Evolutionary conservation across 1,140 invertebrate species (phyloP), one percentile per base, ranked within the genome.

Genomic region (Cotesia typhae): DNA sequence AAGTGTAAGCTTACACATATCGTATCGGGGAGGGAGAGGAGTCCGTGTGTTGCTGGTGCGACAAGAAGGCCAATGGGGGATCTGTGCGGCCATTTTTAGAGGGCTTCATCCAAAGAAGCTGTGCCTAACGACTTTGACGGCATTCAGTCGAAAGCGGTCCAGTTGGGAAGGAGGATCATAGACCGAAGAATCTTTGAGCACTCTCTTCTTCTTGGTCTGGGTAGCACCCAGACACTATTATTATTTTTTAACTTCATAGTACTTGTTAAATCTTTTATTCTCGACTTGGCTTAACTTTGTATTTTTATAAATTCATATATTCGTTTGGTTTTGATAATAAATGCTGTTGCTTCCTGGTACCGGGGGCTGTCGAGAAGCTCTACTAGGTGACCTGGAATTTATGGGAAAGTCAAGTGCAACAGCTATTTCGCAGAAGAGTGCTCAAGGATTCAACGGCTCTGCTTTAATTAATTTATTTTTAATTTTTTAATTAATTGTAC

Each of bases 81-180:
- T 83, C 81, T 79, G 79, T 77, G 84, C 82, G 81, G 85, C 85
- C 85, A 87, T 87, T 85, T 85, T 85, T 86, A 85, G 85, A 85
- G 83, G 84, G 82, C 82, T 86, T 79, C 76, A 80, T 35, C 35
- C 74, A 75, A 82, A 81, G 81, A 80, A 81, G 77, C 70, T 53
- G 64, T 80, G 78, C 72, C 79, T 78, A 77, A 79, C 53, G 55
- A 79, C 80, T 78, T 83, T 80, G 80, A 78, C 81, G 82, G 83
- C 87, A 87, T 85, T 88, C 87, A 88, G 86, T 87, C 80, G 79
- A 80, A 84, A 81, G 82, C 81, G 77, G 82, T 78, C 38, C 83
- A 82, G 73, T 76, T 81, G 81, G 73, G 75, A 71, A 80, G 82
- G 79, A 82, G 80, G 71, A 75, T 52, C 51, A 41, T 41, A 35